These are phyloP conservation scores for Sycophila texana DNA, from an alignment of 2,888 invertebrate species.

Conservation along the genomic window DNA sequence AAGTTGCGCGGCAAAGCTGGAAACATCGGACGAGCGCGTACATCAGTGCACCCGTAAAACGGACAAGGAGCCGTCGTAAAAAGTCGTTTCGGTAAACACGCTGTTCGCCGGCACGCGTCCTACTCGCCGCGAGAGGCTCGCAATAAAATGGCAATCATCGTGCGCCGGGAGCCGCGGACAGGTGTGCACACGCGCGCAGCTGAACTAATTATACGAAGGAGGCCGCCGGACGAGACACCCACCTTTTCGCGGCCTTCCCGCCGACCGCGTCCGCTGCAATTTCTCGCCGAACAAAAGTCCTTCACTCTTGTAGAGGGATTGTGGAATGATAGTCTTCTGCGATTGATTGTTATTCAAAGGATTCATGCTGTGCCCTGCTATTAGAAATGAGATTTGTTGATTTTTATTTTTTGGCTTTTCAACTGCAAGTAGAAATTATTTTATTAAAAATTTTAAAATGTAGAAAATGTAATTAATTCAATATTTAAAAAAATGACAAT, in stretches of 20 bases:
- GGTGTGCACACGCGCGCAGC: constrained; percentile 54
- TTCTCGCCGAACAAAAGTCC: constrained; percentile 6
- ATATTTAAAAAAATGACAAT: too few relatives aligned
- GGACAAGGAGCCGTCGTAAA: neutral
- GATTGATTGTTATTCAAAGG: too few relatives aligned
- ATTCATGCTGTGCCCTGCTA: too few relatives aligned
- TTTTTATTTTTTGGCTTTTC: too few relatives aligned
- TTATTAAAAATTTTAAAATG: too few relatives aligned
- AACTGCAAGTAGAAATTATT: too few relatives aligned
- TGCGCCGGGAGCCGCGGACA: neutral
- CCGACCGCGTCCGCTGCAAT: constrained; percentile 42
- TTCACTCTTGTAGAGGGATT: too few relatives aligned
- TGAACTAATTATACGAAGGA: constrained; percentile 55
- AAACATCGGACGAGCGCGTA: neutral
- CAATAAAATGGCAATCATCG: constrained; percentile 53
- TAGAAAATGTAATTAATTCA: too few relatives aligned
- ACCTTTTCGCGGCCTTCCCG: constrained; percentile 31
- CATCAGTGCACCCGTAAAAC: too few relatives aligned
- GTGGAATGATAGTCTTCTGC: too few relatives aligned
- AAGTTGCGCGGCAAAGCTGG: constrained; percentile 6
- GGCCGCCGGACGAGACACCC: constrained; percentile 33
- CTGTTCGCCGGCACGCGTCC: neutral
- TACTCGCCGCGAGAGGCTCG: neutral
- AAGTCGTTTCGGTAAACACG: constrained; percentile 14
- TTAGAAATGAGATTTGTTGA: too few relatives aligned